These are phyloP conservation scores for Temnothorax ravouxi DNA, from an alignment of 2,888 invertebrate genomes.

Conservation along the genomic window DNA sequence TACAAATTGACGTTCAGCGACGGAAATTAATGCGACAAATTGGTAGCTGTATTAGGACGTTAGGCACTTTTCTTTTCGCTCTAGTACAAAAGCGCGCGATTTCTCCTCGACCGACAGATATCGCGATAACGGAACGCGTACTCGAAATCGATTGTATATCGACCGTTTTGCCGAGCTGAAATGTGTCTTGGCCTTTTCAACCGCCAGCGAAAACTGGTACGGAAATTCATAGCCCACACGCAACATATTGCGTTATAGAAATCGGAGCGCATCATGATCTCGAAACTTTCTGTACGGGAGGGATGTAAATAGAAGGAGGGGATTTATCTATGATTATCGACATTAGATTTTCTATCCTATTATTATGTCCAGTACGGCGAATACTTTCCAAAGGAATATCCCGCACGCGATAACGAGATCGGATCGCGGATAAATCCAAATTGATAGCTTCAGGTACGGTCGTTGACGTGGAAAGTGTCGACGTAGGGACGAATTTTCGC, in stretches of 20 bases:
- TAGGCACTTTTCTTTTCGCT: neutral
- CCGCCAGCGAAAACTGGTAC: constrained; percentile 33
- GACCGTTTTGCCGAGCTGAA: constrained; percentile 16
- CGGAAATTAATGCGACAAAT: constrained; percentile 28
- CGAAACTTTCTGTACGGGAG: neutral
- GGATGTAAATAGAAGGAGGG: neutral
- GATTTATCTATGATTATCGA: constrained; percentile 14
- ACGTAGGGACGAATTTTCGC: neutral
- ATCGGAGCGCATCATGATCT: neutral
- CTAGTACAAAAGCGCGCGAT: constrained; percentile 26
- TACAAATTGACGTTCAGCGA: neutral
- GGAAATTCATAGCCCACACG: constrained; percentile 25
- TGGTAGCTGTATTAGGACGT: neutral
- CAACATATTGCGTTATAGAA: constrained; percentile 9
- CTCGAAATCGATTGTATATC: constrained; percentile 21
- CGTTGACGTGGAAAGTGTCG: neutral
- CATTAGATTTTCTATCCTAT: neutral
- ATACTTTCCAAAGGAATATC: neutral
- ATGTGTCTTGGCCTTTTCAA: constrained; percentile 7
- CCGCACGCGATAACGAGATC: neutral
- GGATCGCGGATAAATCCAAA: neutral
- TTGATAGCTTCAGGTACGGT: neutral
- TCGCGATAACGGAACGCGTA: constrained; percentile 15
- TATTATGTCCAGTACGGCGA: neutral
- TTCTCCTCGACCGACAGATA: constrained; percentile 38